phyloP scores from a whole-genome alignment of 2,797 vertebrate genomes.

The Amniataba percoides region DNA sequence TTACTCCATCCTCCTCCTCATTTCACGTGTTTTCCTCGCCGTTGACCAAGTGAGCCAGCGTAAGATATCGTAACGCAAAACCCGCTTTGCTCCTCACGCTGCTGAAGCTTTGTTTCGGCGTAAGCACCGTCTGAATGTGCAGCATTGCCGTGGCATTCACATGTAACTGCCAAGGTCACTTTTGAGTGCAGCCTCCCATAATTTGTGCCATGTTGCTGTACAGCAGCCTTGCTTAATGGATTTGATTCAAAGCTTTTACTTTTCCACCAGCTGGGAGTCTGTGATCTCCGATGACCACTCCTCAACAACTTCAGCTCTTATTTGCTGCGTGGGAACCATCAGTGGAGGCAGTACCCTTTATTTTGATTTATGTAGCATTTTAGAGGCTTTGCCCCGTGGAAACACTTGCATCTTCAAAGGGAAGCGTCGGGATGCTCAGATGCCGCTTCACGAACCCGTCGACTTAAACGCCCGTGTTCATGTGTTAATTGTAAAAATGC shows the following conservation, averaged over 20 bases:
- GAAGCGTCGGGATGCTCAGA: conserved; percentile 19
- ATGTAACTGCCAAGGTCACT: conserved; percentile 33
- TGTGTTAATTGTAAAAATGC: conserved; percentile 18
- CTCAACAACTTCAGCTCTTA: conserved; percentile 60
- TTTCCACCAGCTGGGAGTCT: conserved; percentile 47
- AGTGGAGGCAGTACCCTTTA: conserved; percentile 53
- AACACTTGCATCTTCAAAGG: conserved; percentile 23
- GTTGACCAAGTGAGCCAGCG: conserved; percentile 17
- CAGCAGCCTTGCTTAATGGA: conserved; percentile 49
- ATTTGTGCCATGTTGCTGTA: conserved; percentile 46
- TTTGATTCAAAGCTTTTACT: conserved; percentile 70
- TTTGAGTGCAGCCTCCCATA: conserved; percentile 29
- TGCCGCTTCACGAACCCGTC: neutral
- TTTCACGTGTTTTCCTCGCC: conserved; percentile 33
- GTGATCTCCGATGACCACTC: conserved; percentile 59
- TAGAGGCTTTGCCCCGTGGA: conserved; percentile 47
- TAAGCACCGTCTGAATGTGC: neutral
- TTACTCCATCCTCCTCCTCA: conserved; percentile 33
- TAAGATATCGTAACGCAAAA: conserved; percentile 28
- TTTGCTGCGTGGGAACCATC: conserved; percentile 66
- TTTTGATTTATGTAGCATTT: conserved; percentile 60
- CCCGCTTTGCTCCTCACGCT: conserved; percentile 1
- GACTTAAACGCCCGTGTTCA: conserved; percentile 1
- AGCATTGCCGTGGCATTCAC: conserved; percentile 19
- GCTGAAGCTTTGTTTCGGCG: neutral